phyloP scores from a whole-genome alignment of 35 echinoderm and acorn worm species.

The Chiridota heheva region DNA sequence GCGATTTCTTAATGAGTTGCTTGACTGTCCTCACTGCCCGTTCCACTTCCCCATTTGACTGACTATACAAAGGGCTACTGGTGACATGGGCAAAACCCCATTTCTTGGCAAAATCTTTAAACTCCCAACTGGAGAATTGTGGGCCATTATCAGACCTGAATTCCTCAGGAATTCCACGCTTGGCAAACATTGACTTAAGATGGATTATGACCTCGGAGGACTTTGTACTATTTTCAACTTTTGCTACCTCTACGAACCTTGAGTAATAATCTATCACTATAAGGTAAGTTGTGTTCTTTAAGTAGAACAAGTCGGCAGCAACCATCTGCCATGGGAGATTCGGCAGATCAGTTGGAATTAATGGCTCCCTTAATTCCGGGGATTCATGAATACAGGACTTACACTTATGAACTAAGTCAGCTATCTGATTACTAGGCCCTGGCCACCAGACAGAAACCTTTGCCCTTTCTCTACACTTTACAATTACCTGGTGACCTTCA shows the following conservation, averaged over 20 bases:
- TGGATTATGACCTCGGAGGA: too few relatives aligned
- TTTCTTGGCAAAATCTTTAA: too few relatives aligned
- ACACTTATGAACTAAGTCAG: slow-evolving; percentile 12
- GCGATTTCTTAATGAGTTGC: too few relatives aligned
- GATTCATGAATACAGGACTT: neutral
- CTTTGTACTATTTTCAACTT: slow-evolving; percentile 16
- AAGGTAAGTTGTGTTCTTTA: neutral
- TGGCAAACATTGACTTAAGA: too few relatives aligned
- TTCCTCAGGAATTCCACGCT: too few relatives aligned
- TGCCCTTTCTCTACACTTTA: slow-evolving; percentile 17
- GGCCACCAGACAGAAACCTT: slow-evolving; percentile 20
- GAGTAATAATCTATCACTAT: slow-evolving; percentile 39
- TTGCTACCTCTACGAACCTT: slow-evolving; percentile 33
- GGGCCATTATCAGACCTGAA: too few relatives aligned
- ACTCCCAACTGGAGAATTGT: too few relatives aligned
- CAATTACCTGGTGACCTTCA: slow-evolving; percentile 28
- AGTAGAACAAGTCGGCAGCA: slow-evolving; percentile 28
- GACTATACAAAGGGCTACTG: too few relatives aligned
- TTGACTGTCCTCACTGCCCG: too few relatives aligned
- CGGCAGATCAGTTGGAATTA: slow-evolving; percentile 1
- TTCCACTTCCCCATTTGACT: too few relatives aligned
- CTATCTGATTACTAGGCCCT: neutral
- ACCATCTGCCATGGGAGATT: slow-evolving; percentile 10
- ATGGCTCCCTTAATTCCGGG: neutral
- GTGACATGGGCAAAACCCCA: too few relatives aligned